Percentiles rank a stretch among this genome's conserved stretches.
Conservation (phyloP, 2,888 invertebrate species). For the Mesochorus sp. region DNA sequence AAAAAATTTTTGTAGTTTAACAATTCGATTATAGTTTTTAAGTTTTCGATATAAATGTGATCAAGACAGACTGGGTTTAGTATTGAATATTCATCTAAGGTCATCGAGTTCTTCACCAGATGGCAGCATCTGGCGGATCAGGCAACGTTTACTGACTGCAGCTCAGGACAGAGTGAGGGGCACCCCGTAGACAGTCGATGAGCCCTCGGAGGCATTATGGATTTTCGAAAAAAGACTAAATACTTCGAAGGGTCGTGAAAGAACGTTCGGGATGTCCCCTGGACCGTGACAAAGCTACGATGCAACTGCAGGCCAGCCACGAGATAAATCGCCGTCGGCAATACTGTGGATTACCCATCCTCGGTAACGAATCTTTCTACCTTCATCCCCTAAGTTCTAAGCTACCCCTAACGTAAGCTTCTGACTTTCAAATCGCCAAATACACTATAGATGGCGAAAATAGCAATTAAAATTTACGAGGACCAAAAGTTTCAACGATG, state of each 20-base stretch:
- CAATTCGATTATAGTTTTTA: too few species aligned
- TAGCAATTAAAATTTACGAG: too few species aligned
- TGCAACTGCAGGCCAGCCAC: slow-evolving; percentile 8
- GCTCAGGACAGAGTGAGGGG: neutral
- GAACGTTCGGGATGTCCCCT: slow-evolving; percentile 2
- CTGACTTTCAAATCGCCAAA: neutral
- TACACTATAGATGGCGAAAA: too few species aligned
- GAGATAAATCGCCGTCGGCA: slow-evolving; percentile 58
- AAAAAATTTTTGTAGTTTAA: too few species aligned
- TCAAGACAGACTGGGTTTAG: neutral
- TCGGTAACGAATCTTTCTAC: slow-evolving; percentile 63
- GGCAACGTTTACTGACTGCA: slow-evolving; percentile 7
- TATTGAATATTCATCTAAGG: neutral
- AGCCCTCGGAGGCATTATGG: slow-evolving; percentile 6
- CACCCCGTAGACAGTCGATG: neutral
- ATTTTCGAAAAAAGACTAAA: slow-evolving; percentile 39
- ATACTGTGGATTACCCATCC: slow-evolving; percentile 50
- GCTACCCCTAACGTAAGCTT: neutral
- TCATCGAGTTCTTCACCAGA: slow-evolving; percentile 63
- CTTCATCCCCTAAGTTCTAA: slow-evolving; percentile 24
- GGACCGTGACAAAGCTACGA: neutral
- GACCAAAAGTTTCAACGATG: too few species aligned
- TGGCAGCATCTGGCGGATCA: slow-evolving; percentile 79
- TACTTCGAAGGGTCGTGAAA: neutral
- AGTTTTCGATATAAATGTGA: neutral